Conservation (phyloP, 2,888 invertebrate genomes). For the Corythucha ciliata region DNA sequence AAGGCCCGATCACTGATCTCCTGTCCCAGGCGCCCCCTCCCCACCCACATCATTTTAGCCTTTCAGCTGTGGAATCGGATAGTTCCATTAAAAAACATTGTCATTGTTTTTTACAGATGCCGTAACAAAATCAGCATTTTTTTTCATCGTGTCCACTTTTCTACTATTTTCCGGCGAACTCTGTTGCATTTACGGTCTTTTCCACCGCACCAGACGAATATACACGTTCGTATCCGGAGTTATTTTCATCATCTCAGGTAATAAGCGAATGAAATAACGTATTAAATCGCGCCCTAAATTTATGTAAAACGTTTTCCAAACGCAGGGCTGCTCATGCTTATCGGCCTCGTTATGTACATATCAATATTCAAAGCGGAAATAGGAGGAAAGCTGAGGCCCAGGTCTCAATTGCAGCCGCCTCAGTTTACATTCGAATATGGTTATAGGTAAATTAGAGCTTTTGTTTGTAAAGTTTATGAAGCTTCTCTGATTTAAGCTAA, state of each 20-base stretch:
- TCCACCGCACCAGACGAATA: constrained; percentile 60
- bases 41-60: too few species aligned
- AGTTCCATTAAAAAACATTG: background rate
- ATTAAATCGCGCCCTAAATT: background rate
- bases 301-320: background rate
- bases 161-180: constrained; percentile 69
- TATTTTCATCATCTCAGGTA: constrained; percentile 81
- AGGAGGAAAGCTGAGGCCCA: constrained; percentile 72
- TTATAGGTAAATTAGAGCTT: constrained; percentile 43
- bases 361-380: constrained; percentile 86
- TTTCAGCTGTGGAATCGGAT: too few species aligned
- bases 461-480: too few species aligned
- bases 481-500: too few species aligned
- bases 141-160: constrained; percentile 66
- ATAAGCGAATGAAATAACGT: too few species aligned
- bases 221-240: constrained; percentile 80
- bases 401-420: constrained; percentile 63
- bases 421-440: constrained; percentile 79
- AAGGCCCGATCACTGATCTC: too few species aligned
- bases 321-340: constrained; percentile 78
- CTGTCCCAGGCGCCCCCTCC: too few species aligned
- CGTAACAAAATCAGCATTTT: constrained; percentile 73
- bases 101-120: constrained; percentile 62
- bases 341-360: constrained; percentile 86
- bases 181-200: constrained; percentile 71